Evolutionary conservation across 2,797 vertebrate species (phyloP).

Genomic region (Myotis daubentonii): DNA sequence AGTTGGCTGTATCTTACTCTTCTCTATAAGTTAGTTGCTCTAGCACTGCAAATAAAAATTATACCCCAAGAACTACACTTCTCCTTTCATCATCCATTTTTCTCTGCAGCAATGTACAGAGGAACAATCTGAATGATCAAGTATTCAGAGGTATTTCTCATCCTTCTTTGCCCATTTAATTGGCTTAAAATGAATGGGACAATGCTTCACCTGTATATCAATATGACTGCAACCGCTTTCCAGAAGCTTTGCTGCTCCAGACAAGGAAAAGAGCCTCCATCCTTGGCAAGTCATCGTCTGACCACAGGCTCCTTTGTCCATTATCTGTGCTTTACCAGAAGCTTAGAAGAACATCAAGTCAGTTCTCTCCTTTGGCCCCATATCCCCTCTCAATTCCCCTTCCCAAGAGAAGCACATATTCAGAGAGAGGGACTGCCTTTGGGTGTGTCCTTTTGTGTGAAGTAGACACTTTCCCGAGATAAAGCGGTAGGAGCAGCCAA

Average conservation of each 20-base stretch:
- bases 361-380: neutral
- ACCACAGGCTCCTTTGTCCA: neutral
- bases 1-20: neutral
- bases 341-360: neutral
- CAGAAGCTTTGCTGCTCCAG: neutral
- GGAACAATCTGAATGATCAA: neutral
- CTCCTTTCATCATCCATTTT: neutral
- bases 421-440: neutral
- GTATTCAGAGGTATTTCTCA: neutral
- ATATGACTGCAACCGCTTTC: neutral
- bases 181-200: neutral
- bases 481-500: neutral
- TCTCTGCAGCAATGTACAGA: neutral
- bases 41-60: slow-evolving; percentile 38
- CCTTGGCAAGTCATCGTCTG: neutral
- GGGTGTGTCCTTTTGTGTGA: neutral
- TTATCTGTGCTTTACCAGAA: neutral
- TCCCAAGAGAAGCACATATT: neutral
- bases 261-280: neutral
- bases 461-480: neutral
- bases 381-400: neutral
- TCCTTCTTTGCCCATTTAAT: neutral
- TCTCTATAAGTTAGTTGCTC: neutral
- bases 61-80: neutral
- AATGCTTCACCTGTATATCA: accelerated